Evolutionary conservation across 2,888 invertebrate species (phyloP).

Genomic region (Tetheella fluctuosa): DNA sequence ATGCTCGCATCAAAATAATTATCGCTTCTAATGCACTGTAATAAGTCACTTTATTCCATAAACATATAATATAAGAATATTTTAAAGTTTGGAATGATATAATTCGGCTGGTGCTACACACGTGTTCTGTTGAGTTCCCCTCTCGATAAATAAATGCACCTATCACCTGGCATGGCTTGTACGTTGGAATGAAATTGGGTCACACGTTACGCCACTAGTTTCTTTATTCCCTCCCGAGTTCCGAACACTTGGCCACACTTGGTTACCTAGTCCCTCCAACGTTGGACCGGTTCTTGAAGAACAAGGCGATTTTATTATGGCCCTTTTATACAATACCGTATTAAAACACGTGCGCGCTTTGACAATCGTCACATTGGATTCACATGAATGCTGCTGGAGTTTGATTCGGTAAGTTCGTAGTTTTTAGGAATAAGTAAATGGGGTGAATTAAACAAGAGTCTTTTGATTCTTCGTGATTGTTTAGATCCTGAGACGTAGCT

Average conservation of each 20-base stretch:
- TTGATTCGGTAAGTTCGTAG: slow-evolving; percentile 7
- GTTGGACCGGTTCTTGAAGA: slow-evolving; percentile 50
- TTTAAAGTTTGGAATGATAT: slow-evolving; percentile 32
- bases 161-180: slow-evolving; percentile 67
- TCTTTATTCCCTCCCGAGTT: slow-evolving; percentile 43
- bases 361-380: slow-evolving; percentile 48
- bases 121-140: slow-evolving; percentile 62
- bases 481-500: neutral
- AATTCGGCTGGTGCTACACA: slow-evolving; percentile 61
- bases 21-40: neutral
- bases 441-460: neutral
- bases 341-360: slow-evolving; percentile 72
- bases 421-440: neutral
- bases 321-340: slow-evolving; percentile 61
- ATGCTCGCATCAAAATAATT: slow-evolving; percentile 20
- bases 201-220: slow-evolving; percentile 70
- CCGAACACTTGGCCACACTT: slow-evolving; percentile 33
- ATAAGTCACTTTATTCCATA: neutral
- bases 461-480: neutral
- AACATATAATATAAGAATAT: slow-evolving; percentile 17
- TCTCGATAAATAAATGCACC: slow-evolving; percentile 59
- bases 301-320: slow-evolving; percentile 50
- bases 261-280: slow-evolving; percentile 43
- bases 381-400: slow-evolving; percentile 41
- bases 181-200: slow-evolving; percentile 70